Conservation (phyloP, 2,797 vertebrate species). For the Coregonus suidteri region DNA sequence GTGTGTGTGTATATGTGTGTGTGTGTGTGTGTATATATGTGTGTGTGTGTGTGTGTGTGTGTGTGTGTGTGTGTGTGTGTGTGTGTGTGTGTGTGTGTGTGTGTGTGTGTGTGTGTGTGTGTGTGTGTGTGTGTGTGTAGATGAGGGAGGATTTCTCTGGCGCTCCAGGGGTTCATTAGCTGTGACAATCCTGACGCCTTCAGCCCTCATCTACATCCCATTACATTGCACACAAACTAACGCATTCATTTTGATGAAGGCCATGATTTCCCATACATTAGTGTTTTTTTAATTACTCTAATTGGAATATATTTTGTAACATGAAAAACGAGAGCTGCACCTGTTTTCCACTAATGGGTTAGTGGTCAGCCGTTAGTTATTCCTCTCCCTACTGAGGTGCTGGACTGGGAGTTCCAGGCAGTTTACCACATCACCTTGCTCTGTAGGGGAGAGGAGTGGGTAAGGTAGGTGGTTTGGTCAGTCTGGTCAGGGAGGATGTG, state of each 20-base stretch:
- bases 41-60: no score
- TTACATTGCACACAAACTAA: slow-evolving; percentile 27
- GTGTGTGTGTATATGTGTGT: no score
- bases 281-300: background rate
- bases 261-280: background rate
- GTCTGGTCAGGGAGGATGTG: no score
- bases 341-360: background rate
- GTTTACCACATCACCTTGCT: background rate
- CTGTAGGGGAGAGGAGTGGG: background rate
- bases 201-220: slow-evolving; percentile 61
- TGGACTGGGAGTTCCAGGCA: background rate
- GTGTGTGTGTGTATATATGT: no score
- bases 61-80: no score
- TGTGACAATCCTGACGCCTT: slow-evolving; percentile 47
- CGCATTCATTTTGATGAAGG: no score
- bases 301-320: background rate
- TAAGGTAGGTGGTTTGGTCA: background rate
- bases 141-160: slow-evolving; percentile 16
- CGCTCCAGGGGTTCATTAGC: slow-evolving; percentile 73
- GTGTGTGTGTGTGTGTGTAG: slow-evolving; percentile 15
- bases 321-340: background rate
- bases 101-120: slow-evolving; percentile 9
- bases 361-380: background rate
- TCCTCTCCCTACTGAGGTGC: background rate
- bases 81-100: background rate